Percentiles rank a stretch among this genome's conserved stretches.
phyloP scores from a whole-genome alignment of 1,140 invertebrate species.

The Drosophila cardini region DNA sequence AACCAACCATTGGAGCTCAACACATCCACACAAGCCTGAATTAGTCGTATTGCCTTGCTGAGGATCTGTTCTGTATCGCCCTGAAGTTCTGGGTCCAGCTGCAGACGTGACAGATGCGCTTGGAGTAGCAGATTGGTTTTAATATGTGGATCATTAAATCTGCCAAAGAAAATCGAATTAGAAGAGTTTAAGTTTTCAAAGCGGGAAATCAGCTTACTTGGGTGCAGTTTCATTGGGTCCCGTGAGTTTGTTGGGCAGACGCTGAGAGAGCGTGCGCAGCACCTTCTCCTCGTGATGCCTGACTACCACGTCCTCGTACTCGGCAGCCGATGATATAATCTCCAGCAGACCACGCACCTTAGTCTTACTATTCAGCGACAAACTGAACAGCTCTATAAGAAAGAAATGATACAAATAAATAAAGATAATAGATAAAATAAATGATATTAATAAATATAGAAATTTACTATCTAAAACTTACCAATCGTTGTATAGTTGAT shows the following conservation, averaged over 20 bases:
- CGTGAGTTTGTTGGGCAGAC: slow-evolving; percentile 92
- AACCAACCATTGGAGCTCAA: slow-evolving; percentile 99
- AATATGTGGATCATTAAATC: slow-evolving; percentile 98
- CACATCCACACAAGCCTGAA: slow-evolving; percentile 99
- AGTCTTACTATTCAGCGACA: slow-evolving; percentile 98
- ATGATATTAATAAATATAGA: background rate
- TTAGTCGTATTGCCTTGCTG: slow-evolving; percentile 94
- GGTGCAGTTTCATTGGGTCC: slow-evolving; percentile 86
- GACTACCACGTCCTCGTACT: slow-evolving; percentile 97
- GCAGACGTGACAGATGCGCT: slow-evolving; percentile 97
- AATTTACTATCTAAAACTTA: slow-evolving; percentile 84
- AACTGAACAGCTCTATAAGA: slow-evolving; percentile 95
- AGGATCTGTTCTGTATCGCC: slow-evolving; percentile 97
- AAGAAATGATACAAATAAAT: slow-evolving; percentile 12
- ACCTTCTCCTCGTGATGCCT: slow-evolving; percentile 97
- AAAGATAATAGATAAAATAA: too few relatives aligned
- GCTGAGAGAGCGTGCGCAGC: slow-evolving; percentile 91
- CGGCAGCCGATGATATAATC: slow-evolving; percentile 98
- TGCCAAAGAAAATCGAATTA: slow-evolving; percentile 73
- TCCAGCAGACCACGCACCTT: slow-evolving; percentile 98
- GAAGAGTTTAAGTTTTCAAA: background rate
- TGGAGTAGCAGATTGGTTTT: slow-evolving; percentile 98
- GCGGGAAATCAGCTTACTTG: slow-evolving; percentile 81
- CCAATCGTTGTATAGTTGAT: slow-evolving; percentile 99
- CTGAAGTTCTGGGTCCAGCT: slow-evolving; percentile 97